A percentile compares a stretch with the other conserved stretches of the same genome.
Conservation (phyloP, 2,797 vertebrate species). For the Sebastes alutus region DNA sequence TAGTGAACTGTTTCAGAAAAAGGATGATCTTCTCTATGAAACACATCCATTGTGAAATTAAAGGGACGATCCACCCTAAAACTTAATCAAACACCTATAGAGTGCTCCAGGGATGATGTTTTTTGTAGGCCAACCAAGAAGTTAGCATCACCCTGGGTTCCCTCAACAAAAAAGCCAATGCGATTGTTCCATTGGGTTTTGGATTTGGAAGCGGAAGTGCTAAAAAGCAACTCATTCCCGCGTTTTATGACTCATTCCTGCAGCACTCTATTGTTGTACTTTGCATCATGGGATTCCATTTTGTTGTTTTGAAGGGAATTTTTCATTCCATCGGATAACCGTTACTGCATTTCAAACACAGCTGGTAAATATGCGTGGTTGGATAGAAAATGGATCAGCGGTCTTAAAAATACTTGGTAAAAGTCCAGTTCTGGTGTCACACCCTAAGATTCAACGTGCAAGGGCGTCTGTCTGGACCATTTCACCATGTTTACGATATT, state of each 20-base stretch:
- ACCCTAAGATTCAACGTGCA: not conserved
- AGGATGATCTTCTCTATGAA: not conserved
- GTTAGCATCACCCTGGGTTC: no score
- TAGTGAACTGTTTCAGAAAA: not conserved
- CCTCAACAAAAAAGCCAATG: no score
- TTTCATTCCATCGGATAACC: not conserved
- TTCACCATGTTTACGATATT: not conserved
- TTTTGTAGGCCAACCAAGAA: no score
- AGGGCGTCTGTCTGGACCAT: not conserved
- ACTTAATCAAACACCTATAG: not conserved
- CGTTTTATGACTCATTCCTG: no score
- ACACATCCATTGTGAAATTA: not conserved
- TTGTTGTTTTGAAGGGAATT: not conserved
- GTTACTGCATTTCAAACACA: not conserved
- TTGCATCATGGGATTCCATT: not conserved
- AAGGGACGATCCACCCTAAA: not conserved
- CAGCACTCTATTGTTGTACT: not conserved
- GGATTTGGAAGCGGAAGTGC: no score
- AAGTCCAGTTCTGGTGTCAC: not conserved
- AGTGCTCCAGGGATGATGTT: no score
- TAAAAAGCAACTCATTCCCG: no score
- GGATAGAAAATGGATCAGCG: not conserved
- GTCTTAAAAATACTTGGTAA: not conserved
- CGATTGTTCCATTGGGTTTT: no score
- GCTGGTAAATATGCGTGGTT: not conserved